Percentiles rank a stretch among this genome's conserved stretches.
Conservation (phyloP, 2,113 vertebrate genomes). For the Oriolus oriolus region DNA sequence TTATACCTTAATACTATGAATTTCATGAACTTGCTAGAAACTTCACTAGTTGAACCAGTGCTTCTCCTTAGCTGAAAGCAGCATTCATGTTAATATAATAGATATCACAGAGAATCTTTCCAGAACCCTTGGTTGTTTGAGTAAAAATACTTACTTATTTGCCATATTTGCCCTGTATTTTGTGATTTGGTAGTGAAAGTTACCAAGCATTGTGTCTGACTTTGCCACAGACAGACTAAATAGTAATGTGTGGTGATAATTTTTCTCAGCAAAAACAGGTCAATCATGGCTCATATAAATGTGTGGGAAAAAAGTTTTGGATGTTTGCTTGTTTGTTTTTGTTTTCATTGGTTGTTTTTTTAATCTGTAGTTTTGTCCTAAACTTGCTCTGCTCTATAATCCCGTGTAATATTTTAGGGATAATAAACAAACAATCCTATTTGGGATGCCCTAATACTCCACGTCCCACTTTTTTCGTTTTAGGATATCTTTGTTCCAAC, state of each 20-base stretch:
- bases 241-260: neutral
- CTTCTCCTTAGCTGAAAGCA: neutral
- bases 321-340: neutral
- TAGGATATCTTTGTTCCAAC: conserved; percentile 92
- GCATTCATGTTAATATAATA: neutral
- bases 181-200: neutral
- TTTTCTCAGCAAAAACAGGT: neutral
- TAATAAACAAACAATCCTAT: neutral
- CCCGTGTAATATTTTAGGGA: neutral
- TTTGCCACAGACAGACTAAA: neutral
- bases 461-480: neutral
- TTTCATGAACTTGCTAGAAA: neutral
- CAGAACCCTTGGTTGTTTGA: neutral
- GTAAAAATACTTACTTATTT: neutral
- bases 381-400: neutral
- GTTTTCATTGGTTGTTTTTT: neutral
- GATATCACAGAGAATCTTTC: neutral
- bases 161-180: neutral
- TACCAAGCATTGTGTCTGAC: neutral
- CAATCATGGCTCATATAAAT: neutral
- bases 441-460: neutral
- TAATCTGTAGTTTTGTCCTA: neutral
- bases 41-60: neutral
- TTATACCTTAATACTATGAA: neutral
- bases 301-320: neutral